These are phyloP conservation scores for Caenorhabditis inopinata DNA, from an alignment of 1,140 invertebrate species.

Conservation along the genomic window DNA sequence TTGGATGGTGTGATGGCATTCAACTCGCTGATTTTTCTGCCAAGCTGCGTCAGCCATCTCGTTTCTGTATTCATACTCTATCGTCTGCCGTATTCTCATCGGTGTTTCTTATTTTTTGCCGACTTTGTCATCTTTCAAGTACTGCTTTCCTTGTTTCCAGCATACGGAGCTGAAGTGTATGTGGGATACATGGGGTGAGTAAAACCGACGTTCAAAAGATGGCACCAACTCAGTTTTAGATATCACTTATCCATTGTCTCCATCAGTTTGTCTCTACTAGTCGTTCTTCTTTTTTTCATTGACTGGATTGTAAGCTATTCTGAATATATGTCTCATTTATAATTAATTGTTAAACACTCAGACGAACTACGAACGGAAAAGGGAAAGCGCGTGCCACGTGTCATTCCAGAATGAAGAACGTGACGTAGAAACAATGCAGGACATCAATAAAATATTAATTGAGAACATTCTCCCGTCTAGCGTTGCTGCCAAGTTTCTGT, in stretches of 20 bases:
- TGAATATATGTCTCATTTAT: neutral
- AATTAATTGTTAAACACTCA: conserved; percentile 26
- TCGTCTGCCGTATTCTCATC: conserved; percentile 60
- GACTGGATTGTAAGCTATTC: conserved; percentile 63
- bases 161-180: conserved; percentile 43
- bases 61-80: conserved; percentile 62
- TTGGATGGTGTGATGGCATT: conserved; percentile 56
- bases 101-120: conserved; percentile 49
- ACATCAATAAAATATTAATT: conserved; percentile 82
- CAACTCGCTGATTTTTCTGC: conserved; percentile 63
- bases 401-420: conserved; percentile 78
- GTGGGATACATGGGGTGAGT: conserved; percentile 25
- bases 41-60: conserved; percentile 61
- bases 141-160: conserved; percentile 35
- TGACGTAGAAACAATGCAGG: conserved; percentile 85
- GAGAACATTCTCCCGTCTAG: conserved; percentile 89
- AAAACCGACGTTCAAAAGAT: neutral
- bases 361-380: conserved; percentile 66
- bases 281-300: conserved; percentile 62
- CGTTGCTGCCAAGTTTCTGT: conserved; percentile 88
- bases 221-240: conserved; percentile 50
- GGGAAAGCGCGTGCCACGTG: conserved; percentile 62
- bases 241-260: conserved; percentile 63
- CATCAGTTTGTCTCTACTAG: conserved; percentile 58
- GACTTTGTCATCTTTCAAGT: conserved; percentile 32